A percentile compares a stretch with the other conserved stretches of the same genome.
These are phyloP conservation scores for Mohoua ochrocephala DNA, from an alignment of 2,113 vertebrate genomes.

Conservation along the genomic window DNA sequence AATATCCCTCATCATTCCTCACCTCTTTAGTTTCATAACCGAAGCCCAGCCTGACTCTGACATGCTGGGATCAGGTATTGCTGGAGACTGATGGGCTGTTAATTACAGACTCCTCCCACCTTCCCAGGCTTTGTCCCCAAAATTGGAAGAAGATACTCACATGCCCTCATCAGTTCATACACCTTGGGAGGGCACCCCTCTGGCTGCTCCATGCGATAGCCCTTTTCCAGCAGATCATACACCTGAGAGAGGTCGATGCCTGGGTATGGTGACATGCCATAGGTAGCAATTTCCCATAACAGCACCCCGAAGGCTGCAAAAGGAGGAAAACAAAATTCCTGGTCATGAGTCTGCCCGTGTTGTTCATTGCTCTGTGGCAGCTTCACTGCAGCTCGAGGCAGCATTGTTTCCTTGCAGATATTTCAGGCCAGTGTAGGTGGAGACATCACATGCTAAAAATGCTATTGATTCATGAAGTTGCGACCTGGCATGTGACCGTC, in stretches of 20 bases:
- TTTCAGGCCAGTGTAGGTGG: background rate
- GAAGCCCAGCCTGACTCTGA: background rate
- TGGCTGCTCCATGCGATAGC: conserved; percentile 97
- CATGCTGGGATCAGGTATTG: background rate
- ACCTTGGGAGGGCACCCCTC: conserved; percentile 98
- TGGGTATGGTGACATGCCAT: conserved; percentile 98
- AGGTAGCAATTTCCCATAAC: conserved; percentile 98
- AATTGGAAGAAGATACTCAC: conserved; percentile 76
- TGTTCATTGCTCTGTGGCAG: background rate
- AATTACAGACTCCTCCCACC: background rate
- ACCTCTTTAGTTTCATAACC: background rate
- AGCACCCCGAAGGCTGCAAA: conserved; percentile 92
- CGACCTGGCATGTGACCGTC: background rate
- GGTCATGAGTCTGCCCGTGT: background rate
- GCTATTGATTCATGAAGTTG: background rate
- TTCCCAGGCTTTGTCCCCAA: background rate
- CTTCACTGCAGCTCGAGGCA: background rate
- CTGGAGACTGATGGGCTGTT: background rate
- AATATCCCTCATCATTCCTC: background rate
- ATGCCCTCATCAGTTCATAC: conserved; percentile 98
- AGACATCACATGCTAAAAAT: background rate
- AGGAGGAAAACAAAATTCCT: background rate
- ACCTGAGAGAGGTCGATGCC: conserved; percentile 98
- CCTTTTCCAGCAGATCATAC: conserved; percentile 97
- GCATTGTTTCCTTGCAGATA: background rate